These are phyloP conservation scores for Helicoverpa zea DNA, from an alignment of 1,140 invertebrate genomes.

Conservation along the genomic window DNA sequence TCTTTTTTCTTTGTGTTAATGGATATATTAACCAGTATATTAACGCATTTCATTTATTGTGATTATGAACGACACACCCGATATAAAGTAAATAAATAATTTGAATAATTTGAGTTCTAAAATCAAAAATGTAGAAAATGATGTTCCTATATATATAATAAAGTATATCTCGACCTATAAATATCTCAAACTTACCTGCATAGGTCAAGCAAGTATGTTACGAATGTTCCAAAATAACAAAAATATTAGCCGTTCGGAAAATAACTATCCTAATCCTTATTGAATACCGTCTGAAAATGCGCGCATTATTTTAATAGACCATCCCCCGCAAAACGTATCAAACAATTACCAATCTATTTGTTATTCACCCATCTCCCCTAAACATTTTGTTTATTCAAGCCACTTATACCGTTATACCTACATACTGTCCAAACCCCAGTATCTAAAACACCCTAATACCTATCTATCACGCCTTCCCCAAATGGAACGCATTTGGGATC, in stretches of 20 bases:
- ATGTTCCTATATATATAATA: too few species aligned
- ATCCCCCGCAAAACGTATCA: conserved; percentile 19
- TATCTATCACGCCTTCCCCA: conserved; percentile 45
- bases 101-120: too few species aligned
- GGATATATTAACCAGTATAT: too few species aligned
- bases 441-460: conserved; percentile 44
- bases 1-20: too few species aligned
- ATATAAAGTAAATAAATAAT: too few species aligned
- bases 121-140: too few species aligned
- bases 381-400: conserved; percentile 25
- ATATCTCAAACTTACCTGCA: too few species aligned
- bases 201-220: background rate
- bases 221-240: background rate
- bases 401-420: conserved; percentile 14
- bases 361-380: conserved; percentile 15
- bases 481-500: conserved; percentile 40
- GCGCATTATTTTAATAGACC: conserved; percentile 20
- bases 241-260: background rate
- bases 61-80: too few species aligned
- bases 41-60: too few species aligned
- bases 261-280: background rate
- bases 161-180: too few species aligned
- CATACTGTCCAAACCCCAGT: conserved; percentile 29
- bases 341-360: conserved; percentile 22
- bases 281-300: background rate